Percentiles rank a stretch among this genome's conserved stretches.
Conservation (phyloP, 2,797 vertebrate genomes). For the Pangasius djambal region DNA sequence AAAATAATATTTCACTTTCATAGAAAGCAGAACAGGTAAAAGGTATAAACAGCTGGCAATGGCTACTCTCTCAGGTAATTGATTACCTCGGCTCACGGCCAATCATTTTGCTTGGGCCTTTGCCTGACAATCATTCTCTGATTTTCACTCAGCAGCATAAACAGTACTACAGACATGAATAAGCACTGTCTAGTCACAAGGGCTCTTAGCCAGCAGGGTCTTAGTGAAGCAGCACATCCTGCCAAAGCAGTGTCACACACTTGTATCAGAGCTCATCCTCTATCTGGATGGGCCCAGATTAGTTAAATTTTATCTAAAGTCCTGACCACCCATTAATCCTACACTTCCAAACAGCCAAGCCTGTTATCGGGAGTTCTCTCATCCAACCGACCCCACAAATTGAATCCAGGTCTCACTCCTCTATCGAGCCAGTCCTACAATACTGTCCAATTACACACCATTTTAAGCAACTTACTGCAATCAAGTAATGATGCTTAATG, state of each 20-base stretch:
- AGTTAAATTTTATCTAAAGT: slow-evolving; percentile 71
- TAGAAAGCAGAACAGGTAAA: neutral
- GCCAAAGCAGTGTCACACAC: slow-evolving; percentile 22
- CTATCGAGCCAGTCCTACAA: slow-evolving; percentile 45
- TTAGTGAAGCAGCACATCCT: slow-evolving; percentile 19
- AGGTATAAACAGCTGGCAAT: slow-evolving; percentile 1
- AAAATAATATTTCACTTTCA: neutral
- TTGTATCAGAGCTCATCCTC: slow-evolving; percentile 38
- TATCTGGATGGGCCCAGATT: slow-evolving; percentile 60
- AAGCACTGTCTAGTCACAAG: slow-evolving; percentile 19
- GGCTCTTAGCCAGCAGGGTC: slow-evolving; percentile 19
- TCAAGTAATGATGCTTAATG: slow-evolving; percentile 58
- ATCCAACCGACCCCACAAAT: slow-evolving; percentile 66
- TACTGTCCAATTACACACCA: slow-evolving; percentile 55
- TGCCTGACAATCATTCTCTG: slow-evolving; percentile 33
- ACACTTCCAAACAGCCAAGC: slow-evolving; percentile 63
- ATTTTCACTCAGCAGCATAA: slow-evolving; percentile 32
- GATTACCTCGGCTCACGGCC: slow-evolving; percentile 12
- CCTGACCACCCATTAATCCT: slow-evolving; percentile 68
- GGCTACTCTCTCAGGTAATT: neutral
- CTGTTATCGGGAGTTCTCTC: slow-evolving; percentile 67
- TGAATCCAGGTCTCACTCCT: slow-evolving; percentile 53
- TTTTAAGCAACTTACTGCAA: slow-evolving; percentile 61
- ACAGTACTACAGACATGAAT: slow-evolving; percentile 40
- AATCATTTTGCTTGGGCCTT: slow-evolving; percentile 18